Evolutionary conservation across 1,140 invertebrate genomes (phyloP).

Genomic region (Microplitis mediator): DNA sequence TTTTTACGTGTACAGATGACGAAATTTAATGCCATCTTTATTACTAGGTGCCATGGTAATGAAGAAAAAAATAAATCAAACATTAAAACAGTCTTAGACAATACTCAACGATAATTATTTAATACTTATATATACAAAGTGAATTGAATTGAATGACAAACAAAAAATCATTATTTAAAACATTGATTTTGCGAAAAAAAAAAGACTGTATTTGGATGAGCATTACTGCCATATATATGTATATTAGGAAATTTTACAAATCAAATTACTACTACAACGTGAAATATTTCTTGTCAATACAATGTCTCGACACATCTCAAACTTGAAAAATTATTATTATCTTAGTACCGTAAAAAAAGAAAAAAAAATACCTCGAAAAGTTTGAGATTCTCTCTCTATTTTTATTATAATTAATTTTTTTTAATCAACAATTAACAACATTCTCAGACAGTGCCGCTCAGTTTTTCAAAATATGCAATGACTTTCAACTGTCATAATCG

Average conservation of each 20-base stretch:
- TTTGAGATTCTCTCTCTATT: conserved; percentile 14
- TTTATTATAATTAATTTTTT: not conserved
- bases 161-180: not conserved
- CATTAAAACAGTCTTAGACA: conserved; percentile 39
- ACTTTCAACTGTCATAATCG: no score
- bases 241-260: conserved; percentile 13
- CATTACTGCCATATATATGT: conserved; percentile 26
- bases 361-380: conserved; percentile 16
- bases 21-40: conserved; percentile 35
- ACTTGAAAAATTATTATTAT: not conserved
- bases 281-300: conserved; percentile 1
- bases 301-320: not conserved
- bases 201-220: conserved; percentile 24
- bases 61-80: conserved; percentile 45
- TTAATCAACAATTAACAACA: no score
- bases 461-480: no score
- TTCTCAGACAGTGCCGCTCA: no score
- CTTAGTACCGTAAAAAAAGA: not conserved
- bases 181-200: not conserved
- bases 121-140: not conserved
- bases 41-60: conserved; percentile 47
- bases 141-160: not conserved
- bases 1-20: conserved; percentile 11
- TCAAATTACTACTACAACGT: not conserved
- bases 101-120: not conserved